These are phyloP conservation scores for Lycocorax pyrrhopterus DNA, from an alignment of 2,113 vertebrate species.

Conservation along the genomic window DNA sequence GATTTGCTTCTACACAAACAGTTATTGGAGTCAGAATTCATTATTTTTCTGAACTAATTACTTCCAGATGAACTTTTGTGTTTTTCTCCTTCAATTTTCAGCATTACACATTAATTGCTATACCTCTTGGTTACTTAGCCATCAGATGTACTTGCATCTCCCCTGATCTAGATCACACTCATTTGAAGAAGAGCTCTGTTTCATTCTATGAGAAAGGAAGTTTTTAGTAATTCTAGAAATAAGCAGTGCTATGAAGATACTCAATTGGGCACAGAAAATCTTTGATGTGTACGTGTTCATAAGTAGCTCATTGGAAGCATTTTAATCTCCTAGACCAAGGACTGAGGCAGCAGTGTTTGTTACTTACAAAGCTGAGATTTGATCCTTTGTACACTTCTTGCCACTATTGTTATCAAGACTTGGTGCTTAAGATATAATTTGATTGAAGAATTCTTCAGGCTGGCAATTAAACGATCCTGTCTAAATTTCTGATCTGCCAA, in stretches of 20 bases:
- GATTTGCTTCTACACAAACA: not conserved
- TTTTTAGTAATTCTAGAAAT: not conserved
- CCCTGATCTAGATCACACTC: not conserved
- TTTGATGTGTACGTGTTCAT: not conserved
- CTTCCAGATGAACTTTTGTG: not conserved
- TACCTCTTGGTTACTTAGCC: not conserved
- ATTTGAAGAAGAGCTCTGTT: not conserved
- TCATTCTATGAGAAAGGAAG: not conserved
- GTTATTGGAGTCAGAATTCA: rapidly evolving
- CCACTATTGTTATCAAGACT: not conserved
- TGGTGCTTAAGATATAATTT: not conserved
- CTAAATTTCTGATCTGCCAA: not conserved
- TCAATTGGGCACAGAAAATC: not conserved
- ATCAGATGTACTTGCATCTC: not conserved
- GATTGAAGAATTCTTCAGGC: not conserved
- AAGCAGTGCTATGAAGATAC: not conserved
- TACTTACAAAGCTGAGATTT: not conserved
- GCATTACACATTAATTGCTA: not conserved
- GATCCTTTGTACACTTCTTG: not conserved
- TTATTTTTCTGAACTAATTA: not conserved
- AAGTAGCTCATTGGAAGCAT: not conserved
- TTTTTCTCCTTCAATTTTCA: not conserved
- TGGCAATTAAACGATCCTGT: not conserved
- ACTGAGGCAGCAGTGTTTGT: not conserved
- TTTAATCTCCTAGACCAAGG: not conserved